A percentile compares a stretch with the other conserved stretches of the same genome.
Evolutionary conservation across 2,797 vertebrate species (phyloP).

Genomic region (Aeoliscus strigatus): DNA sequence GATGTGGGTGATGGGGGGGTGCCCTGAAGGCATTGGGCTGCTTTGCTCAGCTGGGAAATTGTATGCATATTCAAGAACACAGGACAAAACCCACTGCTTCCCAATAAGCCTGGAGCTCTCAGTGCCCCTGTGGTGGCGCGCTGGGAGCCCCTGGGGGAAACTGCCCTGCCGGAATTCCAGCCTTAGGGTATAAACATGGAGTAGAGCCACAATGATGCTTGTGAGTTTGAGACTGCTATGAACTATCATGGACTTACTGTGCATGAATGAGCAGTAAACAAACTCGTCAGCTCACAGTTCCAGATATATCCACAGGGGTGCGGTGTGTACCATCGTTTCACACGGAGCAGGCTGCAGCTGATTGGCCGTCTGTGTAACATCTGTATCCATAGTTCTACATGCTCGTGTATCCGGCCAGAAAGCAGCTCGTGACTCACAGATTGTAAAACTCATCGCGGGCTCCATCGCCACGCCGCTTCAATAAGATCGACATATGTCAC

Average conservation of each 20-base stretch:
- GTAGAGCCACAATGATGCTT: too few species aligned
- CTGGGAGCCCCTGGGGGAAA: neutral
- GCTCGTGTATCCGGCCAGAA: conserved; percentile 61
- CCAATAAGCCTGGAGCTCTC: neutral
- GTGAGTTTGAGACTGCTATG: too few species aligned
- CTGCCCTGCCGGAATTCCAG: neutral
- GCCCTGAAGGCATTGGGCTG: too few species aligned
- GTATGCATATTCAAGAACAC: too few species aligned
- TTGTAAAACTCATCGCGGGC: neutral
- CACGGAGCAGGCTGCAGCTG: conserved; percentile 34
- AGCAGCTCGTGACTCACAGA: conserved; percentile 38
- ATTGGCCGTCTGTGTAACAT: conserved; percentile 65
- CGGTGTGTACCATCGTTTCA: conserved; percentile 46
- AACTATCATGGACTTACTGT: too few species aligned
- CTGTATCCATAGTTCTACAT: conserved; percentile 67
- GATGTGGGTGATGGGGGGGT: too few species aligned
- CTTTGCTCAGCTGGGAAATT: too few species aligned
- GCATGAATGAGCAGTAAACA: neutral
- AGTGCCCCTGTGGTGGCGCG: neutral
- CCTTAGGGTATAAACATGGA: neutral
- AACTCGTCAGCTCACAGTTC: too few species aligned
- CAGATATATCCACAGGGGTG: conserved; percentile 48
- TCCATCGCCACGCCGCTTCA: neutral
- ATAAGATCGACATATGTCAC: too few species aligned
- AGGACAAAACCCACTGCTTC: conserved; percentile 8